A percentile compares a stretch with the other conserved stretches of the same genome.
Evolutionary conservation across 2,113 vertebrate genomes (phyloP).

Genomic region (Capra hircus): DNA sequence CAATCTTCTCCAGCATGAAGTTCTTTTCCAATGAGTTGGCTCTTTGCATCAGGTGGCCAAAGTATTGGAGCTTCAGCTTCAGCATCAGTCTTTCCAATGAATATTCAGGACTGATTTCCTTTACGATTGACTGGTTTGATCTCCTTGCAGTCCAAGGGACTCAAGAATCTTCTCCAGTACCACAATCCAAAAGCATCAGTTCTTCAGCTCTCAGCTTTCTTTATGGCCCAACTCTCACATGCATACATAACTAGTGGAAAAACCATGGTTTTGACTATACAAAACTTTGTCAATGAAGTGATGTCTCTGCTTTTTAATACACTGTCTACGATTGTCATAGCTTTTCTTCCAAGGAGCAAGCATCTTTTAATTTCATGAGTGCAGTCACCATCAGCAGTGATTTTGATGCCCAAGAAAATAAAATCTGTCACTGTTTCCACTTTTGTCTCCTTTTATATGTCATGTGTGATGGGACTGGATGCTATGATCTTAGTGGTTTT

Average conservation of each 20-base stretch:
- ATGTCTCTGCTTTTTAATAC: not conserved
- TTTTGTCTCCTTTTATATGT: not conserved
- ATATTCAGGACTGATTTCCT: not conserved
- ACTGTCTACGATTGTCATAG: not conserved
- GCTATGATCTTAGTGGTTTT: not conserved
- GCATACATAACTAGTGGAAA: not conserved
- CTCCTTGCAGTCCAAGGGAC: not conserved
- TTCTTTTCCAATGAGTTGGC: not conserved
- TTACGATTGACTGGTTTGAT: not conserved
- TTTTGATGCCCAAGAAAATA: not conserved
- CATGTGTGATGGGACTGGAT: not conserved
- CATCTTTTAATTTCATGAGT: not conserved
- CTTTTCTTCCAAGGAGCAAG: not conserved
- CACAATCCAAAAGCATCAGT: not conserved
- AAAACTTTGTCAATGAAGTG: not conserved
- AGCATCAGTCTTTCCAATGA: not conserved
- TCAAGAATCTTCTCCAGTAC: not conserved
- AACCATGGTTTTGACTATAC: not conserved
- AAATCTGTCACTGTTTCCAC: not conserved
- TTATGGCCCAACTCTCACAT: not conserved
- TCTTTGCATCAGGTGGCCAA: not conserved
- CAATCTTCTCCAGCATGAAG: not conserved
- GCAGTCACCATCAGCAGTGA: not conserved
- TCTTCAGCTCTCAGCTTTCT: not conserved
- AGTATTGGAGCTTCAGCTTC: not conserved